These are phyloP conservation scores for Harpalus rufipes DNA, from an alignment of 2,888 invertebrate species.

Conservation along the genomic window DNA sequence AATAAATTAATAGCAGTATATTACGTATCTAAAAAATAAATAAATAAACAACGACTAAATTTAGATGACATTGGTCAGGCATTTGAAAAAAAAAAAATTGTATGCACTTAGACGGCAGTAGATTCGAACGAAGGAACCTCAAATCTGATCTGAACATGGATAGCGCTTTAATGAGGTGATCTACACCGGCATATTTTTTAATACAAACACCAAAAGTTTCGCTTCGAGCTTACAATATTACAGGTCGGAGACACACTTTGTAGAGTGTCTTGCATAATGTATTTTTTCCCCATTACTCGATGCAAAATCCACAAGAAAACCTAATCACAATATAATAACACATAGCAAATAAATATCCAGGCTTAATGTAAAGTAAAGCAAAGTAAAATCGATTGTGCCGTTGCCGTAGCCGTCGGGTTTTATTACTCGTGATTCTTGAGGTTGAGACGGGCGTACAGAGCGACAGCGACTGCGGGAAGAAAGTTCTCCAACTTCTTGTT, in stretches of 20 bases:
- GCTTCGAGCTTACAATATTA: too few relatives aligned
- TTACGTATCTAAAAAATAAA: too few relatives aligned
- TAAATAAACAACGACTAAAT: too few relatives aligned
- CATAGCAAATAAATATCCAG: constrained; percentile 71
- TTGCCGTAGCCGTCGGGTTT: constrained; percentile 48
- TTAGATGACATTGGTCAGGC: too few relatives aligned
- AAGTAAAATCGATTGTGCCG: constrained; percentile 49
- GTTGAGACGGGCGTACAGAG: constrained; percentile 4
- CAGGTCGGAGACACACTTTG: constrained; percentile 1
- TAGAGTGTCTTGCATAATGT: background rate
- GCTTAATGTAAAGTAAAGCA: constrained; percentile 29
- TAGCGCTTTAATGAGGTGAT: too few relatives aligned
- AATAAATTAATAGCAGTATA: too few relatives aligned
- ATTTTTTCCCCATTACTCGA: constrained; percentile 80
- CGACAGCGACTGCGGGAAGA: constrained; percentile 31
- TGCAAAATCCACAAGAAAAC: constrained; percentile 80
- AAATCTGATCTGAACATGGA: too few relatives aligned
- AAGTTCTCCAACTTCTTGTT: constrained; percentile 58
- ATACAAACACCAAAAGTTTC: too few relatives aligned
- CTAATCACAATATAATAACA: constrained; percentile 75
- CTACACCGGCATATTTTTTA: too few relatives aligned
- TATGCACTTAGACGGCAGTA: too few relatives aligned
- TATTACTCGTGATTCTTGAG: constrained; percentile 61
- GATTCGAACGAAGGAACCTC: too few relatives aligned
- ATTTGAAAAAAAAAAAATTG: too few relatives aligned